A percentile compares a stretch with the other conserved stretches of the same genome.
Conservation (phyloP, 2,113 vertebrate genomes). For the Ahaetulla prasina region DNA sequence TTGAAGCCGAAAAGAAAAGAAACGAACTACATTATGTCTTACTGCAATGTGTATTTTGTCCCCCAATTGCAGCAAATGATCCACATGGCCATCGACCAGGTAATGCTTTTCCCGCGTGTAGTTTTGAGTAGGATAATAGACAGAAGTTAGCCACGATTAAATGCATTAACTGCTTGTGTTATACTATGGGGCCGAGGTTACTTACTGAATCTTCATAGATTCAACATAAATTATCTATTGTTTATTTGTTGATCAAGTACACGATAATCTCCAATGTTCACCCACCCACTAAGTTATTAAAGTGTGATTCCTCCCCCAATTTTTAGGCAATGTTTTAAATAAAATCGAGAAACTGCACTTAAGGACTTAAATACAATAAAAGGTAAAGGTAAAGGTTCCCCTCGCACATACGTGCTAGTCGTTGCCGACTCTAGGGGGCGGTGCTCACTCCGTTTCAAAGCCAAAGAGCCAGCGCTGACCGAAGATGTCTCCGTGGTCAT, state of each 20-base stretch:
- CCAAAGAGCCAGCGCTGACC: too few relatives aligned
- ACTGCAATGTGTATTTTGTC: neutral
- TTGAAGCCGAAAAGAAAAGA: neutral
- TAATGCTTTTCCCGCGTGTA: neutral
- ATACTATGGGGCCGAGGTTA: neutral
- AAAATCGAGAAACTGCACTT: neutral
- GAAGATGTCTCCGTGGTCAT: too few relatives aligned
- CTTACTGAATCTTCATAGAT: neutral
- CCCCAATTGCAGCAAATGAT: neutral
- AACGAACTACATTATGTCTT: neutral
- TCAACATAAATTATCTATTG: neutral
- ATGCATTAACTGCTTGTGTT: neutral
- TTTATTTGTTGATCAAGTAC: neutral
- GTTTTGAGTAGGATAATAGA: neutral
- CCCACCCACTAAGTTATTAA: neutral
- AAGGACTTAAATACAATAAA: neutral
- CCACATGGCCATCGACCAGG: neutral
- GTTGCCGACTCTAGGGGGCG: too few relatives aligned
- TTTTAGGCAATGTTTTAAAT: neutral
- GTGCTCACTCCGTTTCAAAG: too few relatives aligned
- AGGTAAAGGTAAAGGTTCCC: too few relatives aligned
- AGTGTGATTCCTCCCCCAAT: neutral
- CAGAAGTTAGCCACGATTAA: neutral
- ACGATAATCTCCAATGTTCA: neutral
- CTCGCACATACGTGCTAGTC: too few relatives aligned